Evolutionary conservation across 2,888 invertebrate species (phyloP).

Genomic region (Marronus borbonicus): DNA sequence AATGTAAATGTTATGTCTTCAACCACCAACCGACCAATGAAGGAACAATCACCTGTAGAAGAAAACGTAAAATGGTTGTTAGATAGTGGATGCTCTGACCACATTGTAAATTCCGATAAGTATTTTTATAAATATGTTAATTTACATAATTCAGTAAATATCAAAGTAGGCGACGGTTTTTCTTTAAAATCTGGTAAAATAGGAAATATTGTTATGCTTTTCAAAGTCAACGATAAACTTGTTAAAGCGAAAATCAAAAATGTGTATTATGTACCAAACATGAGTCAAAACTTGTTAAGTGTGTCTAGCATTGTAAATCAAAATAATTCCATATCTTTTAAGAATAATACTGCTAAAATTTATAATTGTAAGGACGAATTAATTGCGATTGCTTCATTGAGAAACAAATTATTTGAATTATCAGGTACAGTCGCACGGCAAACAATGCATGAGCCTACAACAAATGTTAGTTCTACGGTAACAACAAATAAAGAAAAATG

Average conservation of each 20-base stretch:
- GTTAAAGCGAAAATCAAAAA: conserved; percentile 10
- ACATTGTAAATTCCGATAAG: conserved; percentile 53
- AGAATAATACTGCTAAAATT: neutral
- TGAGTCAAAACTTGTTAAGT: conserved; percentile 46
- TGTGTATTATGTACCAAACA: conserved; percentile 47
- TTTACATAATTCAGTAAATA: conserved; percentile 41
- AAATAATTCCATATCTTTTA: conserved; percentile 47
- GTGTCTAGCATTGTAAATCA: conserved; percentile 36
- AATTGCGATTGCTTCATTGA: no score
- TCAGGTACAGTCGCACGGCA: no score
- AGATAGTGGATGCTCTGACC: conserved; percentile 45
- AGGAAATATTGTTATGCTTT: neutral
- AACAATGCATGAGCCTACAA: no score
- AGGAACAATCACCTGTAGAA: no score
- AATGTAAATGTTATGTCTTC: neutral
- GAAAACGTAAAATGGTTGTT: conserved; percentile 45
- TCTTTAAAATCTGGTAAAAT: neutral
- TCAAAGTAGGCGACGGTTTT: conserved; percentile 45
- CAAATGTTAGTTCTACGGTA: no score
- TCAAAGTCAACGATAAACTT: neutral
- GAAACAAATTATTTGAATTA: no score
- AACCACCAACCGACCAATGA: neutral
- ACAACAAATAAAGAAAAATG: no score
- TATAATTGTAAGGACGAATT: no score
- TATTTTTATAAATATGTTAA: conserved; percentile 29